A percentile compares a stretch with the other conserved stretches of the same genome.
phyloP scores from a whole-genome alignment of 2,113 vertebrate genomes.

The Eurypyga helias region DNA sequence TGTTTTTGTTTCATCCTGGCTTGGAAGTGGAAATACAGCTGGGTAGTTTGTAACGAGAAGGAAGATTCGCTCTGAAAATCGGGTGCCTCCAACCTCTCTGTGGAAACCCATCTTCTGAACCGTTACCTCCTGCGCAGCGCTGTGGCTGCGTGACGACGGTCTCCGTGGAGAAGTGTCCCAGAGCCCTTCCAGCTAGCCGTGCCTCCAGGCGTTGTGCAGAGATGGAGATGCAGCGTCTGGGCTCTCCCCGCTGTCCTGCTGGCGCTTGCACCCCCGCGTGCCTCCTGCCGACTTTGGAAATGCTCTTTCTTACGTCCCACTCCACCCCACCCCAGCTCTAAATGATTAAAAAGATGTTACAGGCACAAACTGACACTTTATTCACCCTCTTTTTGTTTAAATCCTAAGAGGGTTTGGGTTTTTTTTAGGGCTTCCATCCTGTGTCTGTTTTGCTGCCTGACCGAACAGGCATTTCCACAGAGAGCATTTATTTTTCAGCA shows the following conservation, averaged over 20 bases:
- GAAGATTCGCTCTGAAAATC: not conserved
- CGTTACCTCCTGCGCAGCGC: not conserved
- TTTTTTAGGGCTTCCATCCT: not conserved
- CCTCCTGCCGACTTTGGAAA: not conserved
- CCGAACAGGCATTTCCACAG: not conserved
- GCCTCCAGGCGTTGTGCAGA: not conserved
- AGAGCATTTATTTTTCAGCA: not conserved
- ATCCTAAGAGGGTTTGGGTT: not conserved
- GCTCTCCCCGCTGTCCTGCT: not conserved
- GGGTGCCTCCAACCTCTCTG: not conserved
- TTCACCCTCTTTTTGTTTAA: not conserved
- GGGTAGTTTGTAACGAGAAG: not conserved
- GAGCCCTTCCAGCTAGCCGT: not conserved
- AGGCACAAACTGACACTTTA: not conserved
- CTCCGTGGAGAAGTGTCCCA: not conserved
- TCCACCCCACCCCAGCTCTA: not conserved
- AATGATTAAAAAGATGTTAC: not conserved
- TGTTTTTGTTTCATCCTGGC: not conserved
- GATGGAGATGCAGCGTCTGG: not conserved
- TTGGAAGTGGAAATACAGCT: not conserved
- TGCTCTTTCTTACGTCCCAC: not conserved
- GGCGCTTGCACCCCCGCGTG: rapidly evolving
- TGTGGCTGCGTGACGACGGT: not conserved
- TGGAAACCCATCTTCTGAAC: not conserved
- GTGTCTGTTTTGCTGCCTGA: not conserved